Conservation (phyloP, 2,888 invertebrate species). For the Yponomeuta plumbellus region DNA sequence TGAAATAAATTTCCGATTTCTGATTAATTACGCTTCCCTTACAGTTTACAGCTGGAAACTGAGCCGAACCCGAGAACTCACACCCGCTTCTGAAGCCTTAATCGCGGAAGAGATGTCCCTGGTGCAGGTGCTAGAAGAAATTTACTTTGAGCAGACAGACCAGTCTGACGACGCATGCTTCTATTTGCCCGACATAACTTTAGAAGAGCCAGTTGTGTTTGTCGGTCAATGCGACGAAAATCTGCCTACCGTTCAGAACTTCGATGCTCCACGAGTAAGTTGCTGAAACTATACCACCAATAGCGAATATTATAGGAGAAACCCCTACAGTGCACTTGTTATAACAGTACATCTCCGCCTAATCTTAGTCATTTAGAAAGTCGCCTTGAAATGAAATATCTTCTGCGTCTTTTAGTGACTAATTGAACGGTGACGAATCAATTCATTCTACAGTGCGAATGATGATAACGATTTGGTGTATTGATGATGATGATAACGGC, state of each 20-base stretch:
- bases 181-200: slow-evolving; percentile 36
- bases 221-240: slow-evolving; percentile 41
- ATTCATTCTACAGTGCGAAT: no score
- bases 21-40: slow-evolving; percentile 16
- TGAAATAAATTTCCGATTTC: no score
- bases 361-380: no score
- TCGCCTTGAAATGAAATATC: no score
- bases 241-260: slow-evolving; percentile 32
- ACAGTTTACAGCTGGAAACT: slow-evolving; percentile 63
- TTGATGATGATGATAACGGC: no score
- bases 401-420: no score
- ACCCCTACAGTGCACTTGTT: no score
- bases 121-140: slow-evolving; percentile 36
- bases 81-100: slow-evolving; percentile 27
- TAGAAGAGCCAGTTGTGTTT: slow-evolving; percentile 36
- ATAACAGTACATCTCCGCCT: slow-evolving; percentile 19
- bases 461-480: no score
- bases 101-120: slow-evolving; percentile 39
- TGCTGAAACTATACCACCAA: not conserved
- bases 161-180: slow-evolving; percentile 44
- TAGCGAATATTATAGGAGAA: not conserved
- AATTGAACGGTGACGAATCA: no score
- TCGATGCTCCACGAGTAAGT: slow-evolving; percentile 30
- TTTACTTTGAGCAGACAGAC: slow-evolving; percentile 35
- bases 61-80: slow-evolving; percentile 41